Percentiles rank a stretch among this genome's conserved stretches.
Evolutionary conservation across 1,140 invertebrate species (phyloP).

Genomic region (Popillia japonica): DNA sequence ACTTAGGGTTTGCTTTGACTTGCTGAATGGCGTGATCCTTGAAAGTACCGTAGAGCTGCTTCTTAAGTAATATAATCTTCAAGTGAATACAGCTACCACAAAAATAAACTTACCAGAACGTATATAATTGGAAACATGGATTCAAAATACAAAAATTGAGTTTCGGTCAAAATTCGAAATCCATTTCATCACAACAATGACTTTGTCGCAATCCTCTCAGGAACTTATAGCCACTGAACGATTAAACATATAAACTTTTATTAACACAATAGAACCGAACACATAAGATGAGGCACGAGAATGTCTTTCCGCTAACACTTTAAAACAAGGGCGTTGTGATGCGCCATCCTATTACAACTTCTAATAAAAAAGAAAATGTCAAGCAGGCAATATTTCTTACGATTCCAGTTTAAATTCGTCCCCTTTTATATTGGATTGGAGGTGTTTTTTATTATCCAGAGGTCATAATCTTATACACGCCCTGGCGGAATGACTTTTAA

Average conservation of each 20-base stretch:
- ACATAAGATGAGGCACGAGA: background rate
- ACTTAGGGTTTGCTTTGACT: too few relatives aligned
- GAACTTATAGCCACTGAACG: background rate
- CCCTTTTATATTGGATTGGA: constrained; percentile 51
- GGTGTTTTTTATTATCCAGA: constrained; percentile 55
- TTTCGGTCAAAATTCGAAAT: too few relatives aligned
- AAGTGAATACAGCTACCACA: too few relatives aligned
- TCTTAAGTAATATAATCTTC: too few relatives aligned
- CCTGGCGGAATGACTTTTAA: constrained; percentile 54
- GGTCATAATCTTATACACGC: constrained; percentile 53
- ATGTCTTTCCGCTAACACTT: constrained; percentile 21
- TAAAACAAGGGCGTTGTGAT: constrained; percentile 16
- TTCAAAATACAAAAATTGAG: background rate
- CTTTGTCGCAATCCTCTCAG: background rate
- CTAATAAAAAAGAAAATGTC: constrained; percentile 52
- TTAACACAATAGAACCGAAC: background rate
- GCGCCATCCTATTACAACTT: constrained; percentile 5
- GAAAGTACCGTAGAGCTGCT: too few relatives aligned
- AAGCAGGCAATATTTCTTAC: constrained; percentile 52
- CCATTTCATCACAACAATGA: background rate
- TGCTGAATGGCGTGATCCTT: too few relatives aligned
- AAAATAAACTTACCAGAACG: background rate
- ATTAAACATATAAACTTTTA: constrained; percentile 24
- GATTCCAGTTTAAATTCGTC: constrained; percentile 43
- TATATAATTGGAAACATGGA: background rate